phyloP scores from a whole-genome alignment of 2,888 invertebrate genomes.

The Seira ritae region DNA sequence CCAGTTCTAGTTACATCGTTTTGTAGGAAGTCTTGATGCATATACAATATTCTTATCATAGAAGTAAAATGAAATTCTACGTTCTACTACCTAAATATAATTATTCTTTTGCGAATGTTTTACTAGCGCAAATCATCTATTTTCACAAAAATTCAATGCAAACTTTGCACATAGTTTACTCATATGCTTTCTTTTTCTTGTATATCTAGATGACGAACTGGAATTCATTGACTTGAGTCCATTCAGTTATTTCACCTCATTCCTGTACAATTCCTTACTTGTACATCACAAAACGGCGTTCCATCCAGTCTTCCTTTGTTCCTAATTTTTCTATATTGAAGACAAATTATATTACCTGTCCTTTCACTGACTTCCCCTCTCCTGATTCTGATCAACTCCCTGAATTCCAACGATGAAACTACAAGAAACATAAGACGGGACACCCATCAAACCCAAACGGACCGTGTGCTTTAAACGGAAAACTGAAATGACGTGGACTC shows the following conservation, averaged over 20 bases:
- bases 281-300: constrained; percentile 46
- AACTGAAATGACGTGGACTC: constrained; percentile 67
- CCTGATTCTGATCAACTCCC: constrained; percentile 51
- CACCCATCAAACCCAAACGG: constrained; percentile 65
- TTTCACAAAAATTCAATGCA: constrained; percentile 46
- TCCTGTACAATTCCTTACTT: constrained; percentile 58
- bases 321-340: constrained; percentile 56
- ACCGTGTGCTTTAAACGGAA: constrained; percentile 63
- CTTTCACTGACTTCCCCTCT: constrained; percentile 55
- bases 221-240: constrained; percentile 71
- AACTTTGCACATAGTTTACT: constrained; percentile 45
- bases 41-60: background rate
- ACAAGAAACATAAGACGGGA: constrained; percentile 67
- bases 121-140: constrained; percentile 19
- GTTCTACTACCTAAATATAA: background rate
- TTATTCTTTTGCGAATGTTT: background rate
- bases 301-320: constrained; percentile 59
- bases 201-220: constrained; percentile 71
- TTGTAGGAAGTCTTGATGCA: background rate
- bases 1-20: constrained; percentile 35
- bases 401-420: constrained; percentile 59
- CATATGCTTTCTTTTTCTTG: constrained; percentile 69
- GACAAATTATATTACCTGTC: constrained; percentile 52
- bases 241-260: constrained; percentile 67
- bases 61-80: background rate